Evolutionary conservation across 2,113 vertebrate genomes (phyloP).

Genomic region (Rhizomys pruinosus): DNA sequence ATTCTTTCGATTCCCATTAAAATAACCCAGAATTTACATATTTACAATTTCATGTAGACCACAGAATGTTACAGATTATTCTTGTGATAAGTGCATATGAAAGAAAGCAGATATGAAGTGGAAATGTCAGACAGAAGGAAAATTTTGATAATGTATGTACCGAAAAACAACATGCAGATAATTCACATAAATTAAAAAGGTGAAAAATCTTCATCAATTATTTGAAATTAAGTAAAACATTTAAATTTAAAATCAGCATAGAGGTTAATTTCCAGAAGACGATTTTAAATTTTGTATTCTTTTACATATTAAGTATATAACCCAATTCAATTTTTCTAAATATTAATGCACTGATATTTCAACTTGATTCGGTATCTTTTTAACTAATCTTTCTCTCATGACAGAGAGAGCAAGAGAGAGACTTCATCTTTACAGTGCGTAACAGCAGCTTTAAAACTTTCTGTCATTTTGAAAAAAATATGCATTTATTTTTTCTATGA

Average conservation of each 20-base stretch:
- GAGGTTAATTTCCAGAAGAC: neutral
- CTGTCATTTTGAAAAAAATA: no score
- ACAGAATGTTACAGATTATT: neutral
- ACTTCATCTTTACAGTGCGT: neutral
- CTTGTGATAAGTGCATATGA: neutral
- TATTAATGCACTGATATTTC: neutral
- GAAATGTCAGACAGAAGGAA: neutral
- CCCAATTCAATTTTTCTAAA: neutral
- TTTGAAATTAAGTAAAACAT: neutral
- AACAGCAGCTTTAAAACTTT: neutral
- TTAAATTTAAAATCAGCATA: neutral
- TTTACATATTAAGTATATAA: neutral
- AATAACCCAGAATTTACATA: neutral
- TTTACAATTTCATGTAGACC: neutral
- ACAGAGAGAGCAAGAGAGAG: neutral
- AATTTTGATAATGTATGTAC: neutral
- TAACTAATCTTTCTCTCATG: conserved; percentile 48
- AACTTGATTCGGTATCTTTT: neutral
- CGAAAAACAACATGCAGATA: neutral
- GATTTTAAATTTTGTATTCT: neutral
- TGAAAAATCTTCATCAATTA: neutral
- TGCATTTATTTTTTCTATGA: no score
- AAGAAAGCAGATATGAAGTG: neutral
- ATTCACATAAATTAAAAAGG: neutral
- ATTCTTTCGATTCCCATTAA: neutral